Conservation (phyloP, 2,888 invertebrate genomes). For the Adelognathus sp. region DNA sequence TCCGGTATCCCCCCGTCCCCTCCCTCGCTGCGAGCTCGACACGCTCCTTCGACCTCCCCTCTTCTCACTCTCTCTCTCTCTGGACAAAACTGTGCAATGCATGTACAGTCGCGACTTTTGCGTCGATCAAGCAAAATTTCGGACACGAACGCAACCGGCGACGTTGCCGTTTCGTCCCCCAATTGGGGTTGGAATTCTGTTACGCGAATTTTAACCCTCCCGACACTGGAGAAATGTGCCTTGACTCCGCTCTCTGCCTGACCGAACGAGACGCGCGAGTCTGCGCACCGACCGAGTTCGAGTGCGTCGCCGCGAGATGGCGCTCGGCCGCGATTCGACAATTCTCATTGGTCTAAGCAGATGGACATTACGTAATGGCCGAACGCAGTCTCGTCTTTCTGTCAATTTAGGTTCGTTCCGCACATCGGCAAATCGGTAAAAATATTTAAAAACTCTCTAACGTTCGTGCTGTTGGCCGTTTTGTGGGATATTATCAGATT, state of each 20-base stretch:
- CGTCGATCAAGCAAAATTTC: background rate
- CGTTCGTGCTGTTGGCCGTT: background rate
- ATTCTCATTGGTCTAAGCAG: background rate
- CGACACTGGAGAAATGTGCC: background rate
- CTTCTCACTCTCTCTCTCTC: too few relatives aligned
- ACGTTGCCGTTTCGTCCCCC: background rate
- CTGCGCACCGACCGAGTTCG: background rate
- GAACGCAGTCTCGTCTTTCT: slow-evolving; percentile 18
- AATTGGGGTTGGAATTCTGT: background rate
- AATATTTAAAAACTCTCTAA: background rate
- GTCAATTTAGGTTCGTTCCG: slow-evolving; percentile 37
- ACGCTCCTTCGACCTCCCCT: too few relatives aligned
- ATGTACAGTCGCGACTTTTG: background rate
- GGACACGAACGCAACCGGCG: background rate
- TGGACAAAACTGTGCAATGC: too few relatives aligned
- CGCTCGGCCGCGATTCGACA: background rate
- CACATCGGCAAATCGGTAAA: slow-evolving; percentile 38
- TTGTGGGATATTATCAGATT: too few relatives aligned
- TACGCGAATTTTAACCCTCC: background rate
- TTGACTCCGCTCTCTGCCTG: background rate
- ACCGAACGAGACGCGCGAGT: background rate
- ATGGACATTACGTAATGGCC: slow-evolving; percentile 36
- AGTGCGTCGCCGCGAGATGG: background rate
- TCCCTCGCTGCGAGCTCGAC: background rate
- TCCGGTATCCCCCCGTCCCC: slow-evolving; percentile 27